Percentiles rank a stretch among this genome's conserved stretches.
Evolutionary conservation across 2,113 vertebrate genomes (phyloP).

Genomic region (Prionailurus bengalensis): DNA sequence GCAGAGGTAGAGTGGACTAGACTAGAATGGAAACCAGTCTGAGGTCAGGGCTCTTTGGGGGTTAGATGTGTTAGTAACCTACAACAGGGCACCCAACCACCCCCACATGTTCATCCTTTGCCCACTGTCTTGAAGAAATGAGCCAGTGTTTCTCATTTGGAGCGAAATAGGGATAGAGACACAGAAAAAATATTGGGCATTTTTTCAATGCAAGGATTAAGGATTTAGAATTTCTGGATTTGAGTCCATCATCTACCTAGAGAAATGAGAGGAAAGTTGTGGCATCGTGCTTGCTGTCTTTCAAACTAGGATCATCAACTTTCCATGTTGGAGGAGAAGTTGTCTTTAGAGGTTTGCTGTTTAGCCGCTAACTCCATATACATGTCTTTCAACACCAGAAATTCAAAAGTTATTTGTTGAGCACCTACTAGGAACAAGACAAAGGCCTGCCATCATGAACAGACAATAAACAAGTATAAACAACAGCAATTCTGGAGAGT

Average conservation of each 20-base stretch:
- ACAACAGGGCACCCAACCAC: background rate
- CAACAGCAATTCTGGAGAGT: background rate
- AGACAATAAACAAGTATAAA: background rate
- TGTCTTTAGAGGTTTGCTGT: background rate
- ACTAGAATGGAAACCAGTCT: background rate
- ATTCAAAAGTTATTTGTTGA: background rate
- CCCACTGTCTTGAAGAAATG: background rate
- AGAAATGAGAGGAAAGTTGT: background rate
- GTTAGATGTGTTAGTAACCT: background rate
- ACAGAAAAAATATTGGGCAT: background rate
- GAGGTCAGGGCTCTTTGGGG: background rate
- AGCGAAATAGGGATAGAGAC: background rate
- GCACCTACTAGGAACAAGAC: background rate
- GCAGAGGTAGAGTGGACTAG: background rate
- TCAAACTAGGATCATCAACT: background rate
- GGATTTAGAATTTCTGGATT: background rate
- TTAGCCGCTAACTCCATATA: background rate
- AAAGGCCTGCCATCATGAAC: background rate
- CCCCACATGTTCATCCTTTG: background rate
- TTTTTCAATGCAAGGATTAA: background rate
- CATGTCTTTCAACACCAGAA: conserved; percentile 24
- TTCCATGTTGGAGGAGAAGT: background rate
- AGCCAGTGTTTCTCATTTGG: background rate
- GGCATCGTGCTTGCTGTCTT: background rate
- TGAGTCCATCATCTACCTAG: background rate